phyloP scores from a whole-genome alignment of 1,140 invertebrate species.

The Cydia fagiglandana region DNA sequence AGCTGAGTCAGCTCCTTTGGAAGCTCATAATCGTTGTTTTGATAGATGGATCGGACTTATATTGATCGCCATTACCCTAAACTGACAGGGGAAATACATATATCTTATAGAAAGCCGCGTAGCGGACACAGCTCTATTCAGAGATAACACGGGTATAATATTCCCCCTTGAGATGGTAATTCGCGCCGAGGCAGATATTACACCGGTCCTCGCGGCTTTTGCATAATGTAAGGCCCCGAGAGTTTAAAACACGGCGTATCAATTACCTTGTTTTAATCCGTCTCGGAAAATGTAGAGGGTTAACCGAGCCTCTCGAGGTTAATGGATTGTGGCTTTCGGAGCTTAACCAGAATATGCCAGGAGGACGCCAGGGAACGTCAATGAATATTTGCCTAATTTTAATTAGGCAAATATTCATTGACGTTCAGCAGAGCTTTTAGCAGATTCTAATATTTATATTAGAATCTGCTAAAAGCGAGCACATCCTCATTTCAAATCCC shows the following conservation, averaged over 20 bases:
- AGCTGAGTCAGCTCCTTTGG: not conserved
- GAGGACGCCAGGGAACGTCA: not conserved
- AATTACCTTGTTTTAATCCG: conserved; percentile 28
- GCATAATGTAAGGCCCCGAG: conserved; percentile 3
- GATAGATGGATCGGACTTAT: conserved; percentile 29
- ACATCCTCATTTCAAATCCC: not conserved
- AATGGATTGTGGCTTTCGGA: conserved; percentile 8
- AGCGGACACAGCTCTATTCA: not conserved
- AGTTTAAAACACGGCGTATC: not conserved
- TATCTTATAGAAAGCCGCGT: conserved; percentile 20
- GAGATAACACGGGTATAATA: conserved; percentile 25
- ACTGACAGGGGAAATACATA: not conserved
- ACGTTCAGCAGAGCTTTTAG: no score
- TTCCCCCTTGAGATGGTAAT: not conserved
- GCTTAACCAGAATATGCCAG: conserved; percentile 2
- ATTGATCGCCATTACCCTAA: conserved; percentile 27
- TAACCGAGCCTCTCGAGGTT: not conserved
- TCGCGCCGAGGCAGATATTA: not conserved
- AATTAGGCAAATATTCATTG: no score
- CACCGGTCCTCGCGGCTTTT: conserved; percentile 24
- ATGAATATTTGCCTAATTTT: not conserved
- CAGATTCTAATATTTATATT: no score
- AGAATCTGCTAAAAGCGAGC: not conserved
- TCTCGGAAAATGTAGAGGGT: conserved; percentile 22
- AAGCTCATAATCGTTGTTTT: conserved; percentile 23